These are phyloP conservation scores for Leptopilina drosophilae DNA, from an alignment of 2,888 invertebrate species.

Conservation along the genomic window DNA sequence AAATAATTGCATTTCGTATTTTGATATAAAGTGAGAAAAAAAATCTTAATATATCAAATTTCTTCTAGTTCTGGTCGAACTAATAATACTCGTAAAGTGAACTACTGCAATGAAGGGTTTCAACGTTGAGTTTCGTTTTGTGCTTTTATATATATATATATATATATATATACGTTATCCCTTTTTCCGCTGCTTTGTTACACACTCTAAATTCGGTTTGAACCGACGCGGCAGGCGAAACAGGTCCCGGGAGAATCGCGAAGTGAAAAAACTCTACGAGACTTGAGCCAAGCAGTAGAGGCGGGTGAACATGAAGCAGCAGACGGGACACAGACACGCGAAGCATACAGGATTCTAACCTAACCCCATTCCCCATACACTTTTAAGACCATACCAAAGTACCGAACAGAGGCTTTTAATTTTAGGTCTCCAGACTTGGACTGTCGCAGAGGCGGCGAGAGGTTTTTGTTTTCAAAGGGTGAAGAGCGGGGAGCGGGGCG, in stretches of 20 bases:
- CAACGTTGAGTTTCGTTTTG: conserved; percentile 40
- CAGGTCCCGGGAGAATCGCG: conserved; percentile 56
- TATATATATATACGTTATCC: conserved; percentile 37
- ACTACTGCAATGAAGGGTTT: conserved; percentile 26
- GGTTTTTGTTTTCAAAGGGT: conserved; percentile 9
- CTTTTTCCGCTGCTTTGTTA: conserved; percentile 56
- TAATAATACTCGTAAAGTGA: not conserved
- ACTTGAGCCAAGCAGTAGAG: conserved; percentile 45
- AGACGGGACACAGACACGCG: conserved; percentile 60
- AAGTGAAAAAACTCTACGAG: conserved; percentile 59
- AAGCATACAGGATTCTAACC: conserved; percentile 50
- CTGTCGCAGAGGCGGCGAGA: conserved; percentile 47
- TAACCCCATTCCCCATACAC: conserved; percentile 47
- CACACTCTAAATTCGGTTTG: conserved; percentile 63
- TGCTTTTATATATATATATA: conserved; percentile 40
- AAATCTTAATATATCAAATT: too few relatives aligned
- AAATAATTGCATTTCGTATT: too few relatives aligned
- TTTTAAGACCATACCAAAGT: conserved; percentile 51
- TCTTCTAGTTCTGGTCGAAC: too few relatives aligned
- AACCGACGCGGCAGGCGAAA: conserved; percentile 55
- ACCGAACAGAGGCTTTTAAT: conserved; percentile 51
- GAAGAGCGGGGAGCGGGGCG: not conserved
- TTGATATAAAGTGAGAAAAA: too few relatives aligned
- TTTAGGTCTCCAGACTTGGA: conserved; percentile 49
- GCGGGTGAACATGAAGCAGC: conserved; percentile 59